Conservation (phyloP, 2,888 invertebrate species). For the Philaethria dido region DNA sequence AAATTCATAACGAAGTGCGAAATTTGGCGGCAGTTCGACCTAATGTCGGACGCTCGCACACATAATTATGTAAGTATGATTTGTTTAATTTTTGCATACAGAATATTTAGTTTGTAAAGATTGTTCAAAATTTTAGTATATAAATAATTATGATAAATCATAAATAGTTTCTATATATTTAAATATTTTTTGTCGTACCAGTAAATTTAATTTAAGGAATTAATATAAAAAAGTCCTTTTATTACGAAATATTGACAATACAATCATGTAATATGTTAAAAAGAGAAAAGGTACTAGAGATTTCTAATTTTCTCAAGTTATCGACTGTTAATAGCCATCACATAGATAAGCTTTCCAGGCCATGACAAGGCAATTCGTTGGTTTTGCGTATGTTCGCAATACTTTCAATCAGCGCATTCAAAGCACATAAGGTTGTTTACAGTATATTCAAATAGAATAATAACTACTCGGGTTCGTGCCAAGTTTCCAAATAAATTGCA, state of each 20-base stretch:
- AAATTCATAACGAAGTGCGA: slow-evolving; percentile 16
- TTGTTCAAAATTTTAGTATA: background rate
- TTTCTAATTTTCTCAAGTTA: slow-evolving; percentile 32
- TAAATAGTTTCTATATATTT: background rate
- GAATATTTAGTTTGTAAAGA: background rate
- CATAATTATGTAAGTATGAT: slow-evolving; percentile 1
- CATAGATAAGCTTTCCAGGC: slow-evolving; percentile 39
- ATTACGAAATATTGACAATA: background rate
- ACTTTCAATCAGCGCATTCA: slow-evolving; percentile 40
- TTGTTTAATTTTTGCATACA: background rate
- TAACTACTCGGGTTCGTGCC: slow-evolving; percentile 45
- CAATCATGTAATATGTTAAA: background rate
- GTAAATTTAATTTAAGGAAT: too few species aligned
- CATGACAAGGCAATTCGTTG: slow-evolving; percentile 34
- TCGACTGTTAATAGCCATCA: slow-evolving; percentile 25
- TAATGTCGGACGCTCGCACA: slow-evolving; percentile 4
- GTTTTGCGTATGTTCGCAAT: slow-evolving; percentile 47
- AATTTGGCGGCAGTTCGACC: slow-evolving; percentile 15
- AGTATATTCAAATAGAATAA: slow-evolving; percentile 52
- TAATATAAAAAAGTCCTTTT: background rate
- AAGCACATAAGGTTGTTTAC: slow-evolving; percentile 39
- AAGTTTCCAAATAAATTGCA: slow-evolving; percentile 44
- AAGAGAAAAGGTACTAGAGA: slow-evolving; percentile 24
- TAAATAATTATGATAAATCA: background rate
- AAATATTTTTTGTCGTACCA: too few species aligned